Base-by-base conservation (phyloP, 2,888 invertebrate species). In the Pilophorus perplexus region DNA sequence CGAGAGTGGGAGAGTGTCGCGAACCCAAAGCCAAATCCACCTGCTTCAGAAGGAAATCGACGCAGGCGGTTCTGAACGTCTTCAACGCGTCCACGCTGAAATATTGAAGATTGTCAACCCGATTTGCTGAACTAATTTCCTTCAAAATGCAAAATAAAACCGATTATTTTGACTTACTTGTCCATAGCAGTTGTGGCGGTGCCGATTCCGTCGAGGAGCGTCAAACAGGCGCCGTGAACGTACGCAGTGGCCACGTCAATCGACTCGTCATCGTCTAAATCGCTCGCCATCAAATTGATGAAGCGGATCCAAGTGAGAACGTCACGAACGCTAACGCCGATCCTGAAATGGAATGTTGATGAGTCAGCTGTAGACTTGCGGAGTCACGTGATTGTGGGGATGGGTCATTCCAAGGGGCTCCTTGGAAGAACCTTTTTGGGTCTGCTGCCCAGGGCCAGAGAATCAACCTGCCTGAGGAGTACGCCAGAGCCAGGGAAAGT, bases 301-400 rank as follows among this genome's bases (percentile, higher is more conserved):
- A 96, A 98, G 71, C 87, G 80, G 0, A 93, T 89, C 97, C 97
- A 98, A 0, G 92, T 88, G 22, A 97, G 79, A 66, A 96, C 82
- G 77, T 98, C 97, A 73, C 98, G 84, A 69, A 97, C 89, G 72
- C 93, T 97, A 67, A 93, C 84, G 3, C 88, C 87, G 71, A 89
- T 88, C 74, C 90, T 88, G 66, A 80, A 84, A 33, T 23, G 25
- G 38, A 38, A 38, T n/a, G n/a, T n/a, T n/a, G n/a, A n/a, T n/a
- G n/a, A n/a, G n/a, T n/a, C n/a, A n/a, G n/a, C n/a, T n/a, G n/a
- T n/a, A n/a, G n/a, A n/a, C n/a, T n/a, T n/a, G n/a, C n/a, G n/a
- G n/a, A n/a, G n/a, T n/a, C n/a, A n/a, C n/a, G n/a, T n/a, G n/a
- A n/a, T n/a, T n/a, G n/a, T n/a, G n/a, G n/a, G n/a, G n/a, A n/a